Evolutionary conservation across 2,888 invertebrate genomes (phyloP).

Genomic region (Stratiomys singularior): DNA sequence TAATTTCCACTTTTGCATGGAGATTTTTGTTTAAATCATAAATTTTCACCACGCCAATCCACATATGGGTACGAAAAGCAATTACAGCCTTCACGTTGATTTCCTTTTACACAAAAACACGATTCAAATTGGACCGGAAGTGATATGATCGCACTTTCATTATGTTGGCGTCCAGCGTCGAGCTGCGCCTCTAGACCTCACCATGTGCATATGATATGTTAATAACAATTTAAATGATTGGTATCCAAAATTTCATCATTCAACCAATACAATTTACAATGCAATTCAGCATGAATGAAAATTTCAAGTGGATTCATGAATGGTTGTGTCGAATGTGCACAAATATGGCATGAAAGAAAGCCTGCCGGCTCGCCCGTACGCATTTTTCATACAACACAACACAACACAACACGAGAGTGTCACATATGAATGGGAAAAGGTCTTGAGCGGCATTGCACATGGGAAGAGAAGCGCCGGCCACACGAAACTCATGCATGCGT

Average conservation of each 20-base stretch:
- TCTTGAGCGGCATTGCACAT: background rate
- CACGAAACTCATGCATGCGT: background rate
- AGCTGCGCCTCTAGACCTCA: background rate
- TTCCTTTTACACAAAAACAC: background rate
- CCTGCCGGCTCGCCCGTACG: background rate
- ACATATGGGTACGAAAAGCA: background rate
- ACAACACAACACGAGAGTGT: background rate
- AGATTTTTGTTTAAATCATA: too few relatives aligned
- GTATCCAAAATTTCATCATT: background rate
- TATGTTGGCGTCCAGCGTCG: background rate
- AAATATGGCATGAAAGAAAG: background rate
- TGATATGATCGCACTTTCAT: constrained; percentile 8
- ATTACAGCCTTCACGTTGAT: background rate
- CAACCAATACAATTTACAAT: background rate
- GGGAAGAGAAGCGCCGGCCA: background rate
- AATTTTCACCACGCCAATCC: background rate
- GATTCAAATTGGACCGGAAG: background rate
- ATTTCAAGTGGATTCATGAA: background rate
- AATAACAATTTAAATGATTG: too few relatives aligned
- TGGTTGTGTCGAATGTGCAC: background rate
- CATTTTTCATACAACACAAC: too few relatives aligned
- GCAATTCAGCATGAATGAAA: constrained; percentile 1
- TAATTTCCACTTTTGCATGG: too few relatives aligned
- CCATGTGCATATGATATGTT: background rate
- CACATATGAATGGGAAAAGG: background rate